Conservation (phyloP, 1,140 invertebrate genomes). For the Lucilia sericata region DNA sequence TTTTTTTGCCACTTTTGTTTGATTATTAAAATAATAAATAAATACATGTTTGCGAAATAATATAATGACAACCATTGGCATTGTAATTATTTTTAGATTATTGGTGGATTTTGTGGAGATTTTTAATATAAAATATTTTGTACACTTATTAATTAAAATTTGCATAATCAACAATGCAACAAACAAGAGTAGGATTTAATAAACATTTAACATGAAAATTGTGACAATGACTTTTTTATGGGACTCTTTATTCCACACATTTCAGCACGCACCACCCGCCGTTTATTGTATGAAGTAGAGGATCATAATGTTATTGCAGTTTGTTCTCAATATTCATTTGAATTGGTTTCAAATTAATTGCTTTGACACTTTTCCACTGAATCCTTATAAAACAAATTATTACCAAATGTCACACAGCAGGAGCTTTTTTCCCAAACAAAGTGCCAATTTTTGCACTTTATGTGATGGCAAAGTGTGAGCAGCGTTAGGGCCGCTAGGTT, state of each 20-base stretch:
- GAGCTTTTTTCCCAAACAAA: neutral
- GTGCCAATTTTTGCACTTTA: constrained; percentile 41
- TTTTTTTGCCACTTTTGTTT: neutral
- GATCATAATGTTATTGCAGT: neutral
- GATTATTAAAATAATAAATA: neutral
- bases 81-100: neutral
- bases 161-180: neutral
- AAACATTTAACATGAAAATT: neutral
- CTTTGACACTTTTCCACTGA: constrained; percentile 43
- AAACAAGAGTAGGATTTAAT: neutral
- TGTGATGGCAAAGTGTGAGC: neutral
- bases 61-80: constrained; percentile 3
- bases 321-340: neutral
- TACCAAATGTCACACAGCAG: constrained; percentile 33
- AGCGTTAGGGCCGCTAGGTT: no score
- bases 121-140: neutral
- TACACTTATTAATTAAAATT: neutral
- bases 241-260: neutral
- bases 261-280: neutral
- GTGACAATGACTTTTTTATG: neutral
- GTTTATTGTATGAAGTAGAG: neutral
- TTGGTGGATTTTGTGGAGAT: neutral
- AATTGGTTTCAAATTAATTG: constrained; percentile 38
- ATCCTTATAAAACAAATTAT: constrained; percentile 32
- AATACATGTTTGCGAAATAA: neutral